Conservation (phyloP, 2,113 vertebrate genomes). For the Oxygymnocypris stewartii region DNA sequence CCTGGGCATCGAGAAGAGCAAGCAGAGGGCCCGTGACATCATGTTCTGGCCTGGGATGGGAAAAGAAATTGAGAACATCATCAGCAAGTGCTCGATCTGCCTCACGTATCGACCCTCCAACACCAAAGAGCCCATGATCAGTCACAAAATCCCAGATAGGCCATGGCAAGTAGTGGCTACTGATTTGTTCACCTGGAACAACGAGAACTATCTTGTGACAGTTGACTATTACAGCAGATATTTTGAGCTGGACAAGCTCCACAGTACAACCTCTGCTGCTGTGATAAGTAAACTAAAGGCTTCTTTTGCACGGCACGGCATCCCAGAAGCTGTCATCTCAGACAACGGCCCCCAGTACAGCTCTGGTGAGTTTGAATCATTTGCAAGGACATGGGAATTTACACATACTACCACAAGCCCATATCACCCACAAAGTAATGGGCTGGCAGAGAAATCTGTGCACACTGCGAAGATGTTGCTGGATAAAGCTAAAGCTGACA, state of each 20-base stretch:
- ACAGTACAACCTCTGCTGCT: background rate
- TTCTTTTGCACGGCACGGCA: background rate
- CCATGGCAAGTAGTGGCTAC: too few species aligned
- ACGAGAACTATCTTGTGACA: slow-evolving; percentile 8
- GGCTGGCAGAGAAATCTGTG: background rate
- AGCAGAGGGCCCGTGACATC: background rate
- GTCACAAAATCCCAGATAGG: too few species aligned
- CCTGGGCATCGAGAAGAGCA: background rate
- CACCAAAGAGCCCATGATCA: slow-evolving; percentile 32
- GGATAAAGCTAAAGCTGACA: too few species aligned
- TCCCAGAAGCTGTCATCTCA: background rate
- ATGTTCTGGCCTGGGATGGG: slow-evolving; percentile 35
- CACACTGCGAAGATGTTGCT: too few species aligned
- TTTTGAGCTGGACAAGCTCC: slow-evolving; percentile 29
- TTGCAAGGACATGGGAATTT: slow-evolving; percentile 46
- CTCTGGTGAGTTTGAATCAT: slow-evolving; percentile 16
- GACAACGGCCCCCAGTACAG: background rate
- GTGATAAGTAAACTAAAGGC: slow-evolving; percentile 18
- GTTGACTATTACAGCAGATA: slow-evolving; percentile 41
- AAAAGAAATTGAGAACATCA: slow-evolving; percentile 6
- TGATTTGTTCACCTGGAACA: background rate
- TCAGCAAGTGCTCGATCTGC: slow-evolving; percentile 15
- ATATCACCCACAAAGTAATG: background rate
- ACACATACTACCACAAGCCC: slow-evolving; percentile 39
- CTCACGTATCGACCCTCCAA: slow-evolving; percentile 10